Evolutionary conservation across 1,140 invertebrate genomes (phyloP).

Genomic region (Physella acuta): DNA sequence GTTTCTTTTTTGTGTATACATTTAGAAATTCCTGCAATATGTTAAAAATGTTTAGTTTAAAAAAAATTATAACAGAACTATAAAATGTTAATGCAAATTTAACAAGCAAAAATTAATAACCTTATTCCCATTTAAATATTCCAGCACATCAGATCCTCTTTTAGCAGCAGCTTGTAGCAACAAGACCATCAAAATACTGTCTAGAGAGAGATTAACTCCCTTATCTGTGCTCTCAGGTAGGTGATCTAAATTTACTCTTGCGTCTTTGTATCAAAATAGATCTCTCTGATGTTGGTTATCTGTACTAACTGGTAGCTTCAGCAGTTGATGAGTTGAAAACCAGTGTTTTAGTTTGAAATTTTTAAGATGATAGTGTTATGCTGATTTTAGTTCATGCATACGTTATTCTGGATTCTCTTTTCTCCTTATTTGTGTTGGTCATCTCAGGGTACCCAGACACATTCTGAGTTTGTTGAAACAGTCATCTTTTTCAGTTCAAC

Average conservation of each 20-base stretch:
- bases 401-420: neutral
- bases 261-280: neutral
- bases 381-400: neutral
- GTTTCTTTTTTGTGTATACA: too few relatives aligned
- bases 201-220: constrained; percentile 23
- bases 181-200: constrained; percentile 25
- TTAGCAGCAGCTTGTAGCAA: constrained; percentile 34
- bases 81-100: too few relatives aligned
- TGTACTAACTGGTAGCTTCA: neutral
- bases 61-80: too few relatives aligned
- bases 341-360: neutral
- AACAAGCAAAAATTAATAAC: too few relatives aligned
- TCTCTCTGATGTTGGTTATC: neutral
- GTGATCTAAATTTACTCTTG: neutral
- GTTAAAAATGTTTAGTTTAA: too few relatives aligned
- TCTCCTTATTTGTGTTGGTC: neutral
- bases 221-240: neutral
- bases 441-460: neutral
- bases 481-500: too few relatives aligned
- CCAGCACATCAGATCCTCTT: too few relatives aligned
- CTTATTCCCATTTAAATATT: too few relatives aligned
- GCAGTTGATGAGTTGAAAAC: neutral
- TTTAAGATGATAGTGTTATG: neutral
- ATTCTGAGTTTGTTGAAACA: neutral
- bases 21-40: too few relatives aligned